Conservation (phyloP, 2,113 vertebrate species). For the Anhinga anhinga region DNA sequence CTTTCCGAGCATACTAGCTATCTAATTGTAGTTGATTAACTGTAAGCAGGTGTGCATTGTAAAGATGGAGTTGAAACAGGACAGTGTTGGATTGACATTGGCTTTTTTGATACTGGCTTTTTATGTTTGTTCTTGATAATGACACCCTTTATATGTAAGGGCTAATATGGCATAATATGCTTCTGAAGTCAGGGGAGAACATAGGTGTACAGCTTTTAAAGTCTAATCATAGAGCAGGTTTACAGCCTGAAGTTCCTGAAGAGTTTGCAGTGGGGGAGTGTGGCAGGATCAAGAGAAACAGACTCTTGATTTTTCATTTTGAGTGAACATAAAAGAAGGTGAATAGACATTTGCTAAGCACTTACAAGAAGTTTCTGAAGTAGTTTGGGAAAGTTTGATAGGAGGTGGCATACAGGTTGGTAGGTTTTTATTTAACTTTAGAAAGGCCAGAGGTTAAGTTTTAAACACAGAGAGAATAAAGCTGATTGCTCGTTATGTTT, state of each 20-base stretch:
- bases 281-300: background rate
- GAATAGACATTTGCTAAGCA: background rate
- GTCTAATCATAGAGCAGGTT: background rate
- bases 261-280: background rate
- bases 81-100: background rate
- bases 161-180: background rate
- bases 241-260: background rate
- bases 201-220: background rate
- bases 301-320: background rate
- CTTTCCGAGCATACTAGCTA: background rate
- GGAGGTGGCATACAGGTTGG: background rate
- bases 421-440: background rate
- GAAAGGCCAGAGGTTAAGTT: background rate
- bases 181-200: background rate
- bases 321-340: background rate
- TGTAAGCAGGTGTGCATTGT: background rate
- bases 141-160: background rate
- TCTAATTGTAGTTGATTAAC: background rate
- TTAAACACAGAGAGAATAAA: background rate
- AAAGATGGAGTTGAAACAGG: background rate
- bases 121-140: background rate
- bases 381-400: background rate
- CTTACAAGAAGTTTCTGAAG: background rate
- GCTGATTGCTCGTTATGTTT: background rate
- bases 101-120: background rate